Evolutionary conservation across 2,113 vertebrate genomes (phyloP), one percentile per base, ranked within the genome.

Genomic region (Oxygymnocypris stewartii): DNA sequence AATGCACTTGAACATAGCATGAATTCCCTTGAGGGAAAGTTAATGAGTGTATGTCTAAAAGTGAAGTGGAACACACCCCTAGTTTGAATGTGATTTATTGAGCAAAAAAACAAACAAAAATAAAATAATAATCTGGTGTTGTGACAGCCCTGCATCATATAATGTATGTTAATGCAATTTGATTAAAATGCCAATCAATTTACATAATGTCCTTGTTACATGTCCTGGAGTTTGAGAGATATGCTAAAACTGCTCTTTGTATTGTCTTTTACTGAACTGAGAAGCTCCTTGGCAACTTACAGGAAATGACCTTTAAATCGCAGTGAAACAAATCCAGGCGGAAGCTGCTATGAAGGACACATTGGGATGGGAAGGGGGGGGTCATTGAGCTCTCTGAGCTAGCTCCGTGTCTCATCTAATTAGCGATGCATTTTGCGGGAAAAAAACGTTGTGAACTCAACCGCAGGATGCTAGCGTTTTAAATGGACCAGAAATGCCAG

Each of bases 361-460:
- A 35, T 28, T 91, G 89, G 90, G 91, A 91, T 92, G 91, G 86
- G 89, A 87, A 61, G 80, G 89, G 89, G 89, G 84, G 28, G 90
- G 90, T 73, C 89, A 86, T 90, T 85, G 90, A 92, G 90, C 40
- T 42, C 35, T 80, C 76, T 35, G 67, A 35, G 76, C 74, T 77
- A 69, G 40, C 76, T 85, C 49, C 88, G 93, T 93, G 92, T 93
- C 92, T 89, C 89, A 93, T 93, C 93, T 95, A 95, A 95, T 95
- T 94, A 95, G 94, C 89, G 89, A 91, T 91, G 87, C 87, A 92
- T 95, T 94, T 94, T 94, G 92, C 94, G 84, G 85, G 92, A 93
- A 92, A 74, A 74, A 93, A 89, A 90, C 85, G 90, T 87, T 65
- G 90, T 92, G 92, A 88, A 88, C 87, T 65, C 51, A 81, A 88